Percentiles rank a stretch among this genome's conserved stretches.
Evolutionary conservation across 2,888 invertebrate genomes (phyloP).

Genomic region (Megamerina dolium): DNA sequence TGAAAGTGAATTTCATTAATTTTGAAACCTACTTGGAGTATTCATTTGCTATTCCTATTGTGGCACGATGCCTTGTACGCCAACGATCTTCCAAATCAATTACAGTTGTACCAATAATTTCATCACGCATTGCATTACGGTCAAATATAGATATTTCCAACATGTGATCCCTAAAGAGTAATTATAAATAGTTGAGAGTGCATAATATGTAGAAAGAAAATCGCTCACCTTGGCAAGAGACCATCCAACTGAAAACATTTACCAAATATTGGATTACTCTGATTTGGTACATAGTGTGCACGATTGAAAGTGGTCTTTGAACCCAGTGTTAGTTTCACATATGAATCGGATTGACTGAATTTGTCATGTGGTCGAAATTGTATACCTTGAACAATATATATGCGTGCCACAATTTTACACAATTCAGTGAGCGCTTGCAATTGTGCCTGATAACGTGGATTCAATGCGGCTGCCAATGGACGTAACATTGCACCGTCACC

Average conservation of each 20-base stretch:
- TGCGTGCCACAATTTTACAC: conserved; percentile 53
- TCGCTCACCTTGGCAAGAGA: conserved; percentile 33
- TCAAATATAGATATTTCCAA: conserved; percentile 71
- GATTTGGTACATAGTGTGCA: conserved; percentile 64
- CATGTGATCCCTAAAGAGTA: conserved; percentile 73
- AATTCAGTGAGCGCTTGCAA: conserved; percentile 28
- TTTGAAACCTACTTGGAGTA: conserved; percentile 58
- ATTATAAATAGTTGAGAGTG: neutral
- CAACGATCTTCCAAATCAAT: conserved; percentile 85
- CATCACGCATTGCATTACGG: conserved; percentile 62
- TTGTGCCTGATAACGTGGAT: conserved; percentile 29
- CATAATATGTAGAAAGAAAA: conserved; percentile 52
- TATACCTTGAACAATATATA: conserved; percentile 70
- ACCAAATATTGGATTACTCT: conserved; percentile 79
- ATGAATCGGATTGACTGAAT: conserved; percentile 71
- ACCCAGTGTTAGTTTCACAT: conserved; percentile 65
- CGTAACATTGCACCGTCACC: conserved; percentile 25
- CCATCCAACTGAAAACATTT: conserved; percentile 53
- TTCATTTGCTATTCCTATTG: conserved; percentile 66
- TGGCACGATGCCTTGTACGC: conserved; percentile 71
- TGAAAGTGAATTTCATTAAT: conserved; percentile 2
- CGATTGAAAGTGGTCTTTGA: conserved; percentile 60
- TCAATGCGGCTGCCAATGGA: conserved; percentile 25
- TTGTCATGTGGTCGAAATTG: conserved; percentile 67
- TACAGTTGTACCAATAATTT: conserved; percentile 75